These are phyloP conservation scores for Pogonocichla stellata DNA, from an alignment of 2,113 vertebrate genomes.

Conservation along the genomic window DNA sequence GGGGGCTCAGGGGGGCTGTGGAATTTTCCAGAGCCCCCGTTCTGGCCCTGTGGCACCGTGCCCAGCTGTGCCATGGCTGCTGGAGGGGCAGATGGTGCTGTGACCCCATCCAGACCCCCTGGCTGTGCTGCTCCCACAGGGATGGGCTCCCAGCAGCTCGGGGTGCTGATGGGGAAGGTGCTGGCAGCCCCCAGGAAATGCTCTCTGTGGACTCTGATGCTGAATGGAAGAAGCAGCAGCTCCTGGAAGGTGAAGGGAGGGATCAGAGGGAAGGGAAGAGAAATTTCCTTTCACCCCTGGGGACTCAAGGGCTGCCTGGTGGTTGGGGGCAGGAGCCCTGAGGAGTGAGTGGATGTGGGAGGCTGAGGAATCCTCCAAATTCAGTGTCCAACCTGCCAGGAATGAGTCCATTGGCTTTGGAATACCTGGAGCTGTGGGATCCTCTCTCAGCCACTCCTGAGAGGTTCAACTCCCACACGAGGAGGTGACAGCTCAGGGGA, in stretches of 20 bases:
- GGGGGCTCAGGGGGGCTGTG: not conserved
- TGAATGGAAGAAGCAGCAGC: not conserved
- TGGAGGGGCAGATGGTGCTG: not conserved
- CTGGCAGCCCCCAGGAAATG: not conserved
- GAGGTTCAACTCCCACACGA: accelerated
- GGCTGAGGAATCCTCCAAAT: not conserved
- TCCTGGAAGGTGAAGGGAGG: not conserved
- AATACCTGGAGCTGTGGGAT: not conserved
- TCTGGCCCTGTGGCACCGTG: not conserved
- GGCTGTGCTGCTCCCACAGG: not conserved
- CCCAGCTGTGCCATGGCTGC: not conserved
- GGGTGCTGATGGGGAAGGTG: not conserved
- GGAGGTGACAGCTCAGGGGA: not conserved
- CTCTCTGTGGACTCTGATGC: too few species aligned
- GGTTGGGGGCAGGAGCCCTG: not conserved
- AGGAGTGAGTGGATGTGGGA: not conserved
- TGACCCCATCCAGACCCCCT: not conserved
- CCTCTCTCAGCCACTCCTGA: not conserved
- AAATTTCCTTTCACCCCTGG: not conserved
- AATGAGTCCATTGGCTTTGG: not conserved
- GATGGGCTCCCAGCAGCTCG: not conserved
- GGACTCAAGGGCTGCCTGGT: not conserved
- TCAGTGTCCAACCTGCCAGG: not conserved
- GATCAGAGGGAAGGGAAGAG: not conserved
- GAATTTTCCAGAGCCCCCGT: not conserved